phyloP scores from a whole-genome alignment of 1,140 invertebrate species.

The Drosophila varians region DNA sequence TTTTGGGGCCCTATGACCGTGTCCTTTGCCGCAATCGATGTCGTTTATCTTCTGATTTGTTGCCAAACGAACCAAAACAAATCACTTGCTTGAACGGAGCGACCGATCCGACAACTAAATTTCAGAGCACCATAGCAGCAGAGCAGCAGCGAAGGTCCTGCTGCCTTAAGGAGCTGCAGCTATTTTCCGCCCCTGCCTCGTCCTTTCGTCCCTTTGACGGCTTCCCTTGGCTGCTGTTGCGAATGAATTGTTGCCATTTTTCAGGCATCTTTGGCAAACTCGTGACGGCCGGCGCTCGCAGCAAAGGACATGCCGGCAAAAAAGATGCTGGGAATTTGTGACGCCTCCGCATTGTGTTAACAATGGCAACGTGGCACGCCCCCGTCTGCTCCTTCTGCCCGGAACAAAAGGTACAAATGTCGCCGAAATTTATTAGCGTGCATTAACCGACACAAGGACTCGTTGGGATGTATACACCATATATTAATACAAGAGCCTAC shows the following conservation, averaged over 20 bases:
- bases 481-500: constrained; percentile 36
- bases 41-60: constrained; percentile 82
- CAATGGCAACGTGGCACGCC: constrained; percentile 56
- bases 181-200: constrained; percentile 36
- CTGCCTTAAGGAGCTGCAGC: constrained; percentile 46
- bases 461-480: constrained; percentile 20
- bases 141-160: constrained; percentile 13
- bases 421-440: constrained; percentile 74
- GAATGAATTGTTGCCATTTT: constrained; percentile 80
- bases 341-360: constrained; percentile 63
- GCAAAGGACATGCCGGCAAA: constrained; percentile 37
- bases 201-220: neutral
- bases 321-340: constrained; percentile 59
- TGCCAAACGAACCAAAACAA: constrained; percentile 80
- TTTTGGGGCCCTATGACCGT: constrained; percentile 41
- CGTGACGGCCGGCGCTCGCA: constrained; percentile 37
- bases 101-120: constrained; percentile 51
- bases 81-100: constrained; percentile 72
- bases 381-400: neutral
- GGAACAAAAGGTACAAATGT: constrained; percentile 74
- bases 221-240: constrained; percentile 38
- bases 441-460: constrained; percentile 68
- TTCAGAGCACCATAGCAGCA: constrained; percentile 14
- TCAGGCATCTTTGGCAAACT: constrained; percentile 65
- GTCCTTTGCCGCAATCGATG: constrained; percentile 77